phyloP scores from a whole-genome alignment of 1,140 invertebrate species.

The Pteromalus puparum region DNA sequence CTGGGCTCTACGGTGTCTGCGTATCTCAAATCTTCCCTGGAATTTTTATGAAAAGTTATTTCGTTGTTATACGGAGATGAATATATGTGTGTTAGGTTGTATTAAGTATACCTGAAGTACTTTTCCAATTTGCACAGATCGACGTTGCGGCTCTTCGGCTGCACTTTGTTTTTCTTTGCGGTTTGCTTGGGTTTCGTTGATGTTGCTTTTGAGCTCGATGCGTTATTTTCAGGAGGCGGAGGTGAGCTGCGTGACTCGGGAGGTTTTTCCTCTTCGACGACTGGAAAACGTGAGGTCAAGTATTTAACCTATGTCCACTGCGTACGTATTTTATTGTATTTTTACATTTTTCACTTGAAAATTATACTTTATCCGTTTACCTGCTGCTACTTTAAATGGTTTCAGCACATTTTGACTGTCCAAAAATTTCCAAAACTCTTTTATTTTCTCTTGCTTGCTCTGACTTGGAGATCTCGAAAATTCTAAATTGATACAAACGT shows the following conservation, averaged over 20 bases:
- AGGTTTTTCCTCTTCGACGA: not conserved
- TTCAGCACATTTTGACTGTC: conserved; percentile 47
- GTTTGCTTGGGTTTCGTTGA: not conserved
- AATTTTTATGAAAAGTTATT: not conserved
- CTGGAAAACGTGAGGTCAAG: not conserved
- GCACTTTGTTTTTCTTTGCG: not conserved
- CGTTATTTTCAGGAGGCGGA: not conserved
- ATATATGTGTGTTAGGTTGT: not conserved
- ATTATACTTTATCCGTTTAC: not conserved
- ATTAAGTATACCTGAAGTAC: conserved; percentile 43
- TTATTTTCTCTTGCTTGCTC: conserved; percentile 55
- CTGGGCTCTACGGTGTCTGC: conserved; percentile 46
- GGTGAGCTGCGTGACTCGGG: too few relatives aligned
- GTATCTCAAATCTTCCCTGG: conserved; percentile 48
- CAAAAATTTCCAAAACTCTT: conserved; percentile 61
- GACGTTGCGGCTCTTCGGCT: not conserved
- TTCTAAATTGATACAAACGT: conserved; percentile 50
- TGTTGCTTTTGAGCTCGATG: not conserved
- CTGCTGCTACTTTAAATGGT: conserved; percentile 24
- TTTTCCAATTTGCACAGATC: conserved; percentile 29
- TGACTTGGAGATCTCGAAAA: conserved; percentile 50
- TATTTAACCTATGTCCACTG: not conserved
- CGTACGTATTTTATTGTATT: not conserved
- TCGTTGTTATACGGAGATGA: not conserved
- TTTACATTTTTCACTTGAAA: not conserved